A percentile compares a stretch with the other conserved stretches of the same genome.
Conservation (phyloP, 2,113 vertebrate species). For the Leptodactylus fuscus region DNA sequence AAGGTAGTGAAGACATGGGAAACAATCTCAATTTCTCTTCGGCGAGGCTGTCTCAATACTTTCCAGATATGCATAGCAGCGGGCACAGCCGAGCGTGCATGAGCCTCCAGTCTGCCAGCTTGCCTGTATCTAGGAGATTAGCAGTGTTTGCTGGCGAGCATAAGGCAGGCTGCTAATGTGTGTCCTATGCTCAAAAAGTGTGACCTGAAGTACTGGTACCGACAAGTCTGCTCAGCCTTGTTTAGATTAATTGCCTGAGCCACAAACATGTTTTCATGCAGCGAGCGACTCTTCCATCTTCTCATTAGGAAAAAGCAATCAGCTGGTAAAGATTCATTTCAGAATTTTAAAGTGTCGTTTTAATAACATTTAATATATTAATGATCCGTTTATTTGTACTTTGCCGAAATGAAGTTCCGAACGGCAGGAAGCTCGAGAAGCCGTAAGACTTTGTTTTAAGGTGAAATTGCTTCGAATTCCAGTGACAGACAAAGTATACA, state of each 20-base stretch:
- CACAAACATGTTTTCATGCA: constrained; percentile 27
- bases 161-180: constrained; percentile 38
- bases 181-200: constrained; percentile 50
- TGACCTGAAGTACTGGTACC: constrained; percentile 42
- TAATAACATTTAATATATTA: constrained; percentile 22
- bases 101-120: constrained; percentile 61
- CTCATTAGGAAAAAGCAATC: constrained; percentile 50
- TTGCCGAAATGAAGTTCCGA: not conserved
- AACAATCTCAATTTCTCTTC: constrained; percentile 66
- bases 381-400: constrained; percentile 12
- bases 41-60: constrained; percentile 66
- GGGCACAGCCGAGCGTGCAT: constrained; percentile 62
- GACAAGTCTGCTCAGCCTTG: constrained; percentile 10
- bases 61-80: constrained; percentile 63
- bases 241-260: constrained; percentile 46
- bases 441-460: not conserved
- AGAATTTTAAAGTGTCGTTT: constrained; percentile 39
- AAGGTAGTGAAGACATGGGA: constrained; percentile 62
- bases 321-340: constrained; percentile 42
- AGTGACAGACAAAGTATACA: not conserved
- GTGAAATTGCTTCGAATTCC: not conserved
- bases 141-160: not conserved
- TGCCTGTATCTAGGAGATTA: not conserved
- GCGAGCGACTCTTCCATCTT: not conserved
- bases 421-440: not conserved